These are phyloP conservation scores for Drosophila azteca DNA, from an alignment of 1,140 invertebrate species.

Conservation along the genomic window DNA sequence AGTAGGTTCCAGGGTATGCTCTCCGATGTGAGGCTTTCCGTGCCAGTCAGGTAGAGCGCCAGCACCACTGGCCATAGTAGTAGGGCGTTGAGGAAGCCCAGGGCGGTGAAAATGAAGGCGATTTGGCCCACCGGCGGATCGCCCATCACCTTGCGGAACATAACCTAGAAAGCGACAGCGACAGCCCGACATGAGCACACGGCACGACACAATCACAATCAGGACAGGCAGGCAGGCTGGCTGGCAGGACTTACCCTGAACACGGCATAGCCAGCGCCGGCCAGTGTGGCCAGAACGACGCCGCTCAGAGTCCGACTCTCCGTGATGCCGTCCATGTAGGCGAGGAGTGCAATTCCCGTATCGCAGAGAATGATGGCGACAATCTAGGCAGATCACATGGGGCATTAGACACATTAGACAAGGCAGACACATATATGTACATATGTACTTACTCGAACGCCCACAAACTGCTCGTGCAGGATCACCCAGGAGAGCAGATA, in stretches of 20 bases:
- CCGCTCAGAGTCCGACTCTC: slow-evolving; percentile 94
- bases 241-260: slow-evolving; percentile 89
- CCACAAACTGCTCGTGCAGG: slow-evolving; percentile 97
- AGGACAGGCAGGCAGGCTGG: background rate
- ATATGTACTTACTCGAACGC: slow-evolving; percentile 91
- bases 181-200: slow-evolving; percentile 34
- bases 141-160: slow-evolving; percentile 96
- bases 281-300: slow-evolving; percentile 94
- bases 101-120: slow-evolving; percentile 93
- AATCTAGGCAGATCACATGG: slow-evolving; percentile 87
- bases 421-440: no score
- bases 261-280: slow-evolving; percentile 94
- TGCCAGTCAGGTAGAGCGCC: slow-evolving; percentile 92
- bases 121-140: slow-evolving; percentile 94
- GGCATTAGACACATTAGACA: background rate
- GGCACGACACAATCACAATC: slow-evolving; percentile 48
- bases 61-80: slow-evolving; percentile 94
- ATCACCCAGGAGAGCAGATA: slow-evolving; percentile 98
- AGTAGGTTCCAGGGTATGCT: slow-evolving; percentile 92
- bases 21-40: slow-evolving; percentile 91
- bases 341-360: slow-evolving; percentile 95
- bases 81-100: slow-evolving; percentile 92
- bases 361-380: slow-evolving; percentile 97
- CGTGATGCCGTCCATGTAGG: slow-evolving; percentile 97
- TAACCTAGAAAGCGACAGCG: slow-evolving; percentile 86